A percentile compares a stretch with the other conserved stretches of the same genome.
Evolutionary conservation across 2,113 vertebrate genomes (phyloP).

Genomic region (Casuarius casuarius): DNA sequence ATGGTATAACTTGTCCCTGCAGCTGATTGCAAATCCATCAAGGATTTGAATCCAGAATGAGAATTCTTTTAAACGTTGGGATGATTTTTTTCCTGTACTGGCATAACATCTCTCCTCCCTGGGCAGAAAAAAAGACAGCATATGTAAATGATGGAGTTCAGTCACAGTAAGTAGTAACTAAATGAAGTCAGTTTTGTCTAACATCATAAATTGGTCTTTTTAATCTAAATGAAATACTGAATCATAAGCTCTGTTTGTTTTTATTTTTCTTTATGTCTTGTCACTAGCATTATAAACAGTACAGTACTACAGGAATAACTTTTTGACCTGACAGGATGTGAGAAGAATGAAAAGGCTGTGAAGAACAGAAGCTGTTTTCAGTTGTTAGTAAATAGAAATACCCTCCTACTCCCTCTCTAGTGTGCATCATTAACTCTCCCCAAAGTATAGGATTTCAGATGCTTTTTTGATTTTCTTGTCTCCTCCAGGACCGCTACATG

Average conservation of each 20-base stretch:
- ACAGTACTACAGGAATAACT: neutral
- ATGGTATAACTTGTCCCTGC: neutral
- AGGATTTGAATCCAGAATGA: neutral
- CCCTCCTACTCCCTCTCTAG: neutral
- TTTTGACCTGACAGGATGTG: neutral
- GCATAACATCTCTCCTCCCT: neutral
- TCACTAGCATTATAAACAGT: neutral
- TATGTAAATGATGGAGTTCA: neutral
- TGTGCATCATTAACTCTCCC: accelerated
- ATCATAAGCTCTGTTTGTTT: neutral
- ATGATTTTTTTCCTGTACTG: neutral
- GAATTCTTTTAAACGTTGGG: neutral
- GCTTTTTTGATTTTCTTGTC: slow-evolving; percentile 32
- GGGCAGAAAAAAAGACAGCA: neutral
- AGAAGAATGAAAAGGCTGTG: neutral
- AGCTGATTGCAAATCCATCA: neutral
- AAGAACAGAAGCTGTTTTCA: neutral
- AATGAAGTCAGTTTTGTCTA: neutral
- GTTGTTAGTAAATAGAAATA: neutral
- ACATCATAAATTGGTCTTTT: neutral
- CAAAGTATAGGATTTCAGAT: neutral
- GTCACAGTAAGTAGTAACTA: neutral
- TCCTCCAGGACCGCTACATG: slow-evolving; percentile 94
- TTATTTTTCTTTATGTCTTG: neutral
- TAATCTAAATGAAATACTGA: neutral